phyloP scores from a whole-genome alignment of 2,113 vertebrate genomes.

The Pithys albifrons region DNA sequence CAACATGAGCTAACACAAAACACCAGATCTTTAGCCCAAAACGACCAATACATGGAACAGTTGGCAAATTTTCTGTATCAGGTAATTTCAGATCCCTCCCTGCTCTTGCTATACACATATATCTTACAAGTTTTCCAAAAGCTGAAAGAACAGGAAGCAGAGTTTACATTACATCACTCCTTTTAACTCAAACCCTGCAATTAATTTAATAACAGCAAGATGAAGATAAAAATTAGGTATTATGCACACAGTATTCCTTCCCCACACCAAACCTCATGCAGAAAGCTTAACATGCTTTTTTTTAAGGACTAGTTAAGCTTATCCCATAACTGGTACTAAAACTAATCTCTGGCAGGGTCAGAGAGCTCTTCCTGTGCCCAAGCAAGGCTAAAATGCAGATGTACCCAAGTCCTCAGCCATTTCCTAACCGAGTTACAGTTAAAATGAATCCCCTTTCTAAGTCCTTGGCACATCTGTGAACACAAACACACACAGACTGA shows the following conservation, averaged over 20 bases:
- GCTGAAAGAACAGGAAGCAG: neutral
- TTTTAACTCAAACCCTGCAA: neutral
- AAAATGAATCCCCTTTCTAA: slow-evolving; percentile 1
- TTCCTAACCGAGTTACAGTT: neutral
- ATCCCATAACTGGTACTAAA: slow-evolving; percentile 1
- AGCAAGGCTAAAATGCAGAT: neutral
- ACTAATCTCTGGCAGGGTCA: slow-evolving; percentile 24
- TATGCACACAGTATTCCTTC: neutral
- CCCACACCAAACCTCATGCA: neutral
- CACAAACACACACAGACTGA: neutral
- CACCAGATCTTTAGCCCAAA: neutral
- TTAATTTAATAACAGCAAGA: neutral
- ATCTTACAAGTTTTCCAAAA: neutral
- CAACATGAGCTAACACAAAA: neutral
- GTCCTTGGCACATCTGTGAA: neutral
- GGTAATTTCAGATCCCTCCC: too few species aligned
- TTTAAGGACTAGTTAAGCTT: slow-evolving; percentile 27
- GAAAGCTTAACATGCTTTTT: neutral
- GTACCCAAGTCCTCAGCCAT: neutral
- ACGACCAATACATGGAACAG: neutral
- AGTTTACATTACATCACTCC: neutral
- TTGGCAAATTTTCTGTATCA: too few species aligned
- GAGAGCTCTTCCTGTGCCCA: neutral
- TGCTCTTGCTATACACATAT: too few species aligned
- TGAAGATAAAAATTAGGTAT: neutral